These are phyloP conservation scores for Drosophila antonietae DNA, from an alignment of 2,888 invertebrate genomes.

Conservation along the genomic window DNA sequence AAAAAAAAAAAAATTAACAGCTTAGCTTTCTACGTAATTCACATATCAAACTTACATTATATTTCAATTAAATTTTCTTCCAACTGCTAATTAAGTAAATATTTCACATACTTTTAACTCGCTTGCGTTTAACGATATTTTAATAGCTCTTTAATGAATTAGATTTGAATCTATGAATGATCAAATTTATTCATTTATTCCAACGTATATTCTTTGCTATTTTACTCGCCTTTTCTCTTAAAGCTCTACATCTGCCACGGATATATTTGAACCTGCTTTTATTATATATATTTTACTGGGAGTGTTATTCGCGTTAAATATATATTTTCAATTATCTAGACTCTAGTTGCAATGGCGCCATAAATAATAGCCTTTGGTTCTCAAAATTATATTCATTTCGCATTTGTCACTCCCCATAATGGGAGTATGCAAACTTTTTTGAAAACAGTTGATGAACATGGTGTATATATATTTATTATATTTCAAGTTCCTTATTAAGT, in stretches of 20 bases:
- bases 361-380: neutral
- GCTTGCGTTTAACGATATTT: slow-evolving; percentile 35
- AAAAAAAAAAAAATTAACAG: too few relatives aligned
- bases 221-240: neutral
- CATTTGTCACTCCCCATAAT: neutral
- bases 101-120: slow-evolving; percentile 13
- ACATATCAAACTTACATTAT: neutral
- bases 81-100: slow-evolving; percentile 30
- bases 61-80: neutral
- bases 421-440: neutral
- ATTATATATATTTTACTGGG: neutral
- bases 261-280: neutral
- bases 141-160: slow-evolving; percentile 18
- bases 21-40: neutral
- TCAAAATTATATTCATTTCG: neutral
- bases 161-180: neutral
- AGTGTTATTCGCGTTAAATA: neutral
- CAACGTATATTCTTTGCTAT: neutral
- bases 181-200: neutral
- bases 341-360: neutral
- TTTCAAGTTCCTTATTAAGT: too few relatives aligned
- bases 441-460: neutral
- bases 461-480: neutral
- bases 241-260: neutral
- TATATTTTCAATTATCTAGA: neutral